Percentiles rank a stretch among this genome's conserved stretches.
Conservation (phyloP, 2,113 vertebrate species). For the Bos taurus region DNA sequence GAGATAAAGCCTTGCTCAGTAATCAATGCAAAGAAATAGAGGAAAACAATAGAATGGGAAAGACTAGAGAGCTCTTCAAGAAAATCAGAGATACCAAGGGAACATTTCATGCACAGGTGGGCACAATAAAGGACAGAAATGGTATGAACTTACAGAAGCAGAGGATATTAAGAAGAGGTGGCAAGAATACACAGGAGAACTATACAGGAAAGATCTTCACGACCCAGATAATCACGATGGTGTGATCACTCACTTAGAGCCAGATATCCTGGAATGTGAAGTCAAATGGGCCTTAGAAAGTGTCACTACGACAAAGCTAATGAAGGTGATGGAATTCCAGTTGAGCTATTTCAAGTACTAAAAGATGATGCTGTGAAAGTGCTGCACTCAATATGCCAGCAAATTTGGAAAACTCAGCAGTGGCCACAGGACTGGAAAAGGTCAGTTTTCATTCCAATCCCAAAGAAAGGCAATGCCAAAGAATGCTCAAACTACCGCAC, state of each 20-base stretch:
- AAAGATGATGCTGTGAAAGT: not conserved
- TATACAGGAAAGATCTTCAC: not conserved
- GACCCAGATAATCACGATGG: not conserved
- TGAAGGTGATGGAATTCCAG: not conserved
- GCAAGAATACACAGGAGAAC: not conserved
- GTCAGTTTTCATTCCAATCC: not conserved
- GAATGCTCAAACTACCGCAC: not conserved
- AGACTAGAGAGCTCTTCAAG: not conserved
- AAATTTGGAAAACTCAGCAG: not conserved
- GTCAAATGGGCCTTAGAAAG: not conserved
- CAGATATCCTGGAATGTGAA: fast-evolving
- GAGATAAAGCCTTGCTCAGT: not conserved
- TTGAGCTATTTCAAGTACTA: not conserved
- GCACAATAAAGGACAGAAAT: not conserved
- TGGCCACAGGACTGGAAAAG: not conserved
- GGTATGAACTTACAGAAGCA: not conserved
- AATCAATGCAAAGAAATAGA: not conserved
- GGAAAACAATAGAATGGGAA: not conserved
- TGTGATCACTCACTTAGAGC: not conserved
- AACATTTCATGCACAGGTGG: not conserved
- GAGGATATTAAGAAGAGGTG: not conserved
- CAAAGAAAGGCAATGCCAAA: not conserved
- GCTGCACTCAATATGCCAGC: not conserved
- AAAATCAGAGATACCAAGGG: not conserved
- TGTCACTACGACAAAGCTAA: not conserved